phyloP scores from a whole-genome alignment of 2,888 invertebrate genomes.

The Mesoligia furuncula region DNA sequence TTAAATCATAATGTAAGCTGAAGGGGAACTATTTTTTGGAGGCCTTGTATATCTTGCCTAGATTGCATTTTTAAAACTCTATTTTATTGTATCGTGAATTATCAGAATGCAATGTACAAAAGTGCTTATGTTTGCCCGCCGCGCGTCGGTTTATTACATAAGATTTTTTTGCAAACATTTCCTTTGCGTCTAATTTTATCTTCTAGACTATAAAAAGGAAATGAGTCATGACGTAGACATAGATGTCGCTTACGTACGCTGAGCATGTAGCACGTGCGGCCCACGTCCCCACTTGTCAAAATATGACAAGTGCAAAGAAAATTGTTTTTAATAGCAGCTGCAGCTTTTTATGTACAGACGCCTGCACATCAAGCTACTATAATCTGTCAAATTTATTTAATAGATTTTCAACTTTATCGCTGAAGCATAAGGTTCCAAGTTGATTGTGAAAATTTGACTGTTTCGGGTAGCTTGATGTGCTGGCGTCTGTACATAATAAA shows the following conservation, averaged over 20 bases:
- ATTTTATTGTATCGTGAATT: neutral
- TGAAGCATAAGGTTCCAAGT: no score
- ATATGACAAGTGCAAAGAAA: slow-evolving; percentile 23
- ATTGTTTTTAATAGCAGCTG: neutral
- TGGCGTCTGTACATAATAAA: neutral
- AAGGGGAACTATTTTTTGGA: neutral
- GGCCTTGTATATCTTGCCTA: neutral
- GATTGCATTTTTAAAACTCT: neutral
- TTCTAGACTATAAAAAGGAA: slow-evolving; percentile 39
- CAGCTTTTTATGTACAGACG: neutral
- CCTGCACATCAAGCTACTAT: no score
- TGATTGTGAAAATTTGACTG: no score
- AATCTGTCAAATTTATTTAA: no score
- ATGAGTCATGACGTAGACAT: slow-evolving; percentile 43
- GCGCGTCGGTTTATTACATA: slow-evolving; percentile 12
- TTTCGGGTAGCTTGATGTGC: no score
- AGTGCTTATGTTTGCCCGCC: neutral
- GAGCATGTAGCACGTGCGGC: slow-evolving; percentile 16
- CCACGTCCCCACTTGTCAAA: slow-evolving; percentile 26
- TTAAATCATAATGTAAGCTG: neutral
- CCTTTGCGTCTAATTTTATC: slow-evolving; percentile 30
- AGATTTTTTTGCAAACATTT: slow-evolving; percentile 40
- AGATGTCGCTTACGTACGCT: slow-evolving; percentile 34
- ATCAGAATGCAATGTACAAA: slow-evolving; percentile 4
- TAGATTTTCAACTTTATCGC: no score